These are phyloP conservation scores for Aradus depressus DNA, from an alignment of 2,888 invertebrate genomes.

Conservation along the genomic window DNA sequence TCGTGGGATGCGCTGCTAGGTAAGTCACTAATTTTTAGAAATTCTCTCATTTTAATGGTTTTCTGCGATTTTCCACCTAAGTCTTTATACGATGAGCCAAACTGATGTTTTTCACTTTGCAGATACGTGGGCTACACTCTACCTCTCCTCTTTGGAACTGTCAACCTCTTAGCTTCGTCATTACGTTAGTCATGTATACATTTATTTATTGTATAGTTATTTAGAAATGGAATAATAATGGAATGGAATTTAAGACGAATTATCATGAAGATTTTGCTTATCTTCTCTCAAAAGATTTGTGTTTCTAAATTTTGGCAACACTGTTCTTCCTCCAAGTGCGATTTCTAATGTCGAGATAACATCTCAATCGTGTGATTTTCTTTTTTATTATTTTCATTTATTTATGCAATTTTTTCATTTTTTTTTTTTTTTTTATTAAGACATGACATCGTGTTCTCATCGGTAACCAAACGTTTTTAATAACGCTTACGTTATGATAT, in stretches of 20 bases:
- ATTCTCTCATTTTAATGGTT: background rate
- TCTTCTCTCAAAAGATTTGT: background rate
- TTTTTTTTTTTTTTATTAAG: too few species aligned
- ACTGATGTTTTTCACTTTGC: background rate
- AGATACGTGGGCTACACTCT: conserved; percentile 52
- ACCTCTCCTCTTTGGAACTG: conserved; percentile 56
- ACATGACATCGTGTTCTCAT: too few species aligned
- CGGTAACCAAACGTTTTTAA: too few species aligned
- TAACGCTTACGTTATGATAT: too few species aligned
- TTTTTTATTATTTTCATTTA: too few species aligned
- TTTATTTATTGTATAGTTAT: background rate
- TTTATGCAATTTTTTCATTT: too few species aligned
- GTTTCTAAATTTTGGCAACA: background rate
- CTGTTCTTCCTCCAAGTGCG: background rate
- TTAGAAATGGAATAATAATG: background rate
- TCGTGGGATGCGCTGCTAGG: conserved; percentile 54
- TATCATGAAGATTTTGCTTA: background rate
- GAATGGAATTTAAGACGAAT: background rate
- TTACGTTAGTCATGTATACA: conserved; percentile 45
- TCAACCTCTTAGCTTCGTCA: conserved; percentile 54
- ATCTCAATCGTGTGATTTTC: too few species aligned
- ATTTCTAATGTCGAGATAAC: too few species aligned
- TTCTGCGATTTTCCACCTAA: background rate
- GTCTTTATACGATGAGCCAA: background rate
- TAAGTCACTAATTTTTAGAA: conserved; percentile 1